Conservation (phyloP, 2,113 vertebrate species). For the Brienomyrus brachyistius region DNA sequence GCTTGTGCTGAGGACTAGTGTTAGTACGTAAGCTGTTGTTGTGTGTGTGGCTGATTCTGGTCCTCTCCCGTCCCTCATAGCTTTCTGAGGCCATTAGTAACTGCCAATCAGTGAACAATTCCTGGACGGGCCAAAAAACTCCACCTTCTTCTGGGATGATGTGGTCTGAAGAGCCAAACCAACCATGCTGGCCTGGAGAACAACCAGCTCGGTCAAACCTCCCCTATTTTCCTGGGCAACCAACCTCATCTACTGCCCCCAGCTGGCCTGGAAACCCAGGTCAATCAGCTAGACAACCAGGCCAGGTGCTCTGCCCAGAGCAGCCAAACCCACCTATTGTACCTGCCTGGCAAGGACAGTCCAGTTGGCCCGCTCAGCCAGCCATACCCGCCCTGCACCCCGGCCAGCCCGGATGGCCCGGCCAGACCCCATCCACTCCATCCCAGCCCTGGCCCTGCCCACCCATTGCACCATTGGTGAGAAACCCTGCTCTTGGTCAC, state of each 20-base stretch:
- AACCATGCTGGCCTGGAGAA: slow-evolving; percentile 49
- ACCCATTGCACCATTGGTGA: slow-evolving; percentile 57
- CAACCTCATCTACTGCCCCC: slow-evolving; percentile 7
- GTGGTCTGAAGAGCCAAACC: slow-evolving; percentile 50
- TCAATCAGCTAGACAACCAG: slow-evolving; percentile 44
- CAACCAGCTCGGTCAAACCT: slow-evolving; percentile 14
- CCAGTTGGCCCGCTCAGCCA: background rate
- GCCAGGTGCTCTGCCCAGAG: slow-evolving; percentile 34
- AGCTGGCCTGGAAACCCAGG: slow-evolving; percentile 48
- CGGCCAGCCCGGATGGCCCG: slow-evolving; percentile 53
- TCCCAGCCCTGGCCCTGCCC: slow-evolving; percentile 49
- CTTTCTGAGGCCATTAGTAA: slow-evolving; percentile 19
- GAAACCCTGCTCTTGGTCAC: slow-evolving; percentile 14
- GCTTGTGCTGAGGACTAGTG: background rate
- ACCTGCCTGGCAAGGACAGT: background rate
- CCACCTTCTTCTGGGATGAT: slow-evolving; percentile 30
- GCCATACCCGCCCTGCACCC: slow-evolving; percentile 1
- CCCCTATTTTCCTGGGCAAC: slow-evolving; percentile 12
- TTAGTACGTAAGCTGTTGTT: background rate
- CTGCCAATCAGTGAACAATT: slow-evolving; percentile 45
- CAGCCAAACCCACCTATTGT: background rate
- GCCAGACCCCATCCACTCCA: slow-evolving; percentile 42
- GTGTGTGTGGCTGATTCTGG: background rate
- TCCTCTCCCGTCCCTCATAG: background rate
- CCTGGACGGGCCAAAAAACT: slow-evolving; percentile 43